Evolutionary conservation across 2,113 vertebrate species (phyloP).

Genomic region (Thamnophis sirtalis): DNA sequence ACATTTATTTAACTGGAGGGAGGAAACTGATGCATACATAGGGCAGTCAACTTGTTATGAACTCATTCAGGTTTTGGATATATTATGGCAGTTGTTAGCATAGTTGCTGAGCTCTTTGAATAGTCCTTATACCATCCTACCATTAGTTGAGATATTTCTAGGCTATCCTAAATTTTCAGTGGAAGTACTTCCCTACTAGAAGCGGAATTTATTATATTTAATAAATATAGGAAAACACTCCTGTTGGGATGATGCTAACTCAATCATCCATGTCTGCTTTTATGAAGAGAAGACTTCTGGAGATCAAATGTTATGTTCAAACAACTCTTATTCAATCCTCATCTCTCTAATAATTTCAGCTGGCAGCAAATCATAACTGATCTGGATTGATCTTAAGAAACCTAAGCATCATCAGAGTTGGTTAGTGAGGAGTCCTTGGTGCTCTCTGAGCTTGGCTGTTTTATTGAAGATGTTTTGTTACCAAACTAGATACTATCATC

Average conservation of each 20-base stretch:
- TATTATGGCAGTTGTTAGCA: background rate
- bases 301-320: background rate
- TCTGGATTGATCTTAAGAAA: background rate
- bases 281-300: background rate
- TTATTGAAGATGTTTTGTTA: background rate
- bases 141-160: background rate
- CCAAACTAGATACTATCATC: background rate
- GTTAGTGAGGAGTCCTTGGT: background rate
- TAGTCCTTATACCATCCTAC: background rate
- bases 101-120: background rate
- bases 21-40: background rate
- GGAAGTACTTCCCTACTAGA: background rate
- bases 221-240: background rate
- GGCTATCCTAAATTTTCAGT: background rate
- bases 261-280: background rate
- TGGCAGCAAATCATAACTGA: background rate
- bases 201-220: background rate
- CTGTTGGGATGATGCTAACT: background rate
- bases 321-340: background rate
- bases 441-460: background rate
- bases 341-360: background rate
- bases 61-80: background rate
- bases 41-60: background rate
- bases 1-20: background rate
- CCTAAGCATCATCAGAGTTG: background rate